A percentile compares a stretch with the other conserved stretches of the same genome.
These are phyloP conservation scores for Phyto melanocephala DNA, from an alignment of 2,888 invertebrate species.

Conservation along the genomic window DNA sequence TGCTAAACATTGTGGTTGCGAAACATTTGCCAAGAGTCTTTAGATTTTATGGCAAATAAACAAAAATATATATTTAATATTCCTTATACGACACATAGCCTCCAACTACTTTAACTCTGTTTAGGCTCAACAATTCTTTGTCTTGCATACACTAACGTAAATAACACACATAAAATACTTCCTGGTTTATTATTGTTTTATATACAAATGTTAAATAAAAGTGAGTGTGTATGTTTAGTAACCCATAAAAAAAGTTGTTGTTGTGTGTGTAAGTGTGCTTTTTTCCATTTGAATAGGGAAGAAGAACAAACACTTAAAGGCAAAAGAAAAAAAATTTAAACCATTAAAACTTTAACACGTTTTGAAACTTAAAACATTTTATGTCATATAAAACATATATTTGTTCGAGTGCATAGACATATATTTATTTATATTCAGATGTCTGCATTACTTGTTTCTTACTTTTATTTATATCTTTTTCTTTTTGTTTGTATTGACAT, in stretches of 20 bases:
- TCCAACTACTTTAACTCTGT: not conserved
- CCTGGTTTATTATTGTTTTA: constrained; percentile 41
- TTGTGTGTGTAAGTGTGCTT: not conserved
- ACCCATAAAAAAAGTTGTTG: constrained; percentile 37
- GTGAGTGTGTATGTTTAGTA: constrained; percentile 30
- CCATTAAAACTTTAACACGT: constrained; percentile 63
- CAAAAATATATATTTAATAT: constrained; percentile 45
- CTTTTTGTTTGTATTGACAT: constrained; percentile 17
- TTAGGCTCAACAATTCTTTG: not conserved
- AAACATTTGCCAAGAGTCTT: not conserved
- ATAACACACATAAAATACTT: constrained; percentile 32
- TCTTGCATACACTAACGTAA: not conserved
- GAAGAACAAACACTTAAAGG: constrained; percentile 10
- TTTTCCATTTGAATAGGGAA: not conserved
- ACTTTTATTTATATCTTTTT: not conserved
- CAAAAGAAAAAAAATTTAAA: not conserved
- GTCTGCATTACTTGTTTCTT: constrained; percentile 15
- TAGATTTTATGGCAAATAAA: constrained; percentile 33
- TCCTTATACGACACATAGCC: constrained; percentile 15
- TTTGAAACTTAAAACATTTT: constrained; percentile 52
- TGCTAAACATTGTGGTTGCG: not conserved
- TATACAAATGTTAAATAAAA: constrained; percentile 16
- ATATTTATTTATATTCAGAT: constrained; percentile 38
- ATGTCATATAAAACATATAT: not conserved
- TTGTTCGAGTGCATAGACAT: not conserved